Conservation (phyloP, 2,888 invertebrate species). For the Cecidostiba fungosa region DNA sequence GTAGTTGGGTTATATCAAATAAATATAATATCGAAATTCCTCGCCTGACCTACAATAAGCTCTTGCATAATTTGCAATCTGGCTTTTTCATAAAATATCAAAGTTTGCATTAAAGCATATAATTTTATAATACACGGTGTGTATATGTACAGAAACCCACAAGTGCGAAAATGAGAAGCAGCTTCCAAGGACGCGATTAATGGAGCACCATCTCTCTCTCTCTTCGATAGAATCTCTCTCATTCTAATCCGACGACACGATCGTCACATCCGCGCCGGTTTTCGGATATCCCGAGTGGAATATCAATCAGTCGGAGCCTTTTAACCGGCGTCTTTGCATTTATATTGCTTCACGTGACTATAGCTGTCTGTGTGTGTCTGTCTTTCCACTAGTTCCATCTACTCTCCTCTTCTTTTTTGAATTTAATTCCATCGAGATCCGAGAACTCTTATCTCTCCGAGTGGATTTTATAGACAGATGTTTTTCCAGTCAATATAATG, state of each 20-base stretch:
- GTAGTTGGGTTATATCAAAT: background rate
- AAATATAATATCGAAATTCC: constrained; percentile 7
- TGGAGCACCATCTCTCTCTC: constrained; percentile 34
- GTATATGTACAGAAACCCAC: background rate
- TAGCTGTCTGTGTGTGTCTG: background rate
- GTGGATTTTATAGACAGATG: background rate
- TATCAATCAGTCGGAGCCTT: constrained; percentile 73
- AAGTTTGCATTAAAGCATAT: too few relatives aligned
- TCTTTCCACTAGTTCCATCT: background rate
- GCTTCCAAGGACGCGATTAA: constrained; percentile 42
- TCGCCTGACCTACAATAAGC: constrained; percentile 12
- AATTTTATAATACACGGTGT: too few relatives aligned
- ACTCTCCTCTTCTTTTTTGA: background rate
- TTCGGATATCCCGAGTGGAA: constrained; percentile 74
- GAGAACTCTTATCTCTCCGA: background rate
- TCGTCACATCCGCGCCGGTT: constrained; percentile 70
- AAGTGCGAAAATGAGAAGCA: background rate
- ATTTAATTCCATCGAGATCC: background rate
- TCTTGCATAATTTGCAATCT: background rate
- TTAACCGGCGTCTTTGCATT: constrained; percentile 72
- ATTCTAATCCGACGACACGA: constrained; percentile 70
- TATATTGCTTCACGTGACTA: constrained; percentile 69
- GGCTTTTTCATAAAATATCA: too few relatives aligned
- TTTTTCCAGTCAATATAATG: background rate
- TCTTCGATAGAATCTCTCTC: constrained; percentile 67